These are phyloP conservation scores for Dicycla oo DNA, from an alignment of 2,888 invertebrate species.

Conservation along the genomic window DNA sequence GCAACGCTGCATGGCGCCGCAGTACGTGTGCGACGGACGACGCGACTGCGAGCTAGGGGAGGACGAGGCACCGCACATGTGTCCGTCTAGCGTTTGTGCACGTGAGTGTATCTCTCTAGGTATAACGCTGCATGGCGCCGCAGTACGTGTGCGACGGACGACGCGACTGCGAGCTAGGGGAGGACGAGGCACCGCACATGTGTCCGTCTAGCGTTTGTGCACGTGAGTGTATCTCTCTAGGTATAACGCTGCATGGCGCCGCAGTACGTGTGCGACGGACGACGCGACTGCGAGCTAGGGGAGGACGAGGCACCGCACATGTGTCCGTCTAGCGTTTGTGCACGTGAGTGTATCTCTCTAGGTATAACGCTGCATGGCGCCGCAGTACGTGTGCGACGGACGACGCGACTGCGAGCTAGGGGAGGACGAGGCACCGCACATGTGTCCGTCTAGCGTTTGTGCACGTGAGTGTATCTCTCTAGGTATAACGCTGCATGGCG, in stretches of 20 bases:
- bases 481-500: too few relatives aligned
- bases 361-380: constrained; percentile 83
- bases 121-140: constrained; percentile 82
- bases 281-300: constrained; percentile 77
- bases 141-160: constrained; percentile 86
- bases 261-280: constrained; percentile 85
- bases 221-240: constrained; percentile 70
- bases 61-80: constrained; percentile 80
- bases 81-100: constrained; percentile 74
- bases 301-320: constrained; percentile 81
- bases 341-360: constrained; percentile 70
- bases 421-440: constrained; percentile 79
- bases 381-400: constrained; percentile 86
- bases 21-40: constrained; percentile 85
- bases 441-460: constrained; percentile 78
- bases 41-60: constrained; percentile 79
- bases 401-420: constrained; percentile 78
- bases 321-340: constrained; percentile 76
- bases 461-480: constrained; percentile 70
- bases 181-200: constrained; percentile 80
- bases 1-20: constrained; percentile 80
- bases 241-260: constrained; percentile 83
- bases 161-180: constrained; percentile 78
- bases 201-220: constrained; percentile 77
- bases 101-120: constrained; percentile 71